Conservation (phyloP, 2,797 vertebrate species). For the Danio aesculapii region DNA sequence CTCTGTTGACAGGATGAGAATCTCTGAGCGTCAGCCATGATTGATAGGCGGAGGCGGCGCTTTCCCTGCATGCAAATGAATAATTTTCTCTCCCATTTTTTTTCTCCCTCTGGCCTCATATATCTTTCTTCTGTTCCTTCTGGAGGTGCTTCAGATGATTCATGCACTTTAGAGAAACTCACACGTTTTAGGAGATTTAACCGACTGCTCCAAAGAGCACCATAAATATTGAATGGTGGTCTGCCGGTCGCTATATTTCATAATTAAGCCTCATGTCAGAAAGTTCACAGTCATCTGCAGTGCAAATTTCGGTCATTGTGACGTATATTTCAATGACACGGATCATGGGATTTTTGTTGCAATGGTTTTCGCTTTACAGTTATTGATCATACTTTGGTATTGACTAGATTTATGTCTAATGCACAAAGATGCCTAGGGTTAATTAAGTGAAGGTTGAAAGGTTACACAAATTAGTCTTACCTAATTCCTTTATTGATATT, state of each 20-base stretch:
- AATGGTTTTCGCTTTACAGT: neutral
- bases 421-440: no score
- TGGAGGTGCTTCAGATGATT: constrained; percentile 61
- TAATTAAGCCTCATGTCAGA: constrained; percentile 48
- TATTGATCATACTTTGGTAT: neutral
- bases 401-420: no score
- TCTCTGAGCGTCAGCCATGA: constrained; percentile 1
- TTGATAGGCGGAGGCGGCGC: constrained; percentile 13
- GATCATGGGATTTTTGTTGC: neutral
- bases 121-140: constrained; percentile 54
- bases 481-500: no score
- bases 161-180: constrained; percentile 61
- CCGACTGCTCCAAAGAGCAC: constrained; percentile 48
- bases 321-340: neutral
- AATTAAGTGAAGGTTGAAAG: no score
- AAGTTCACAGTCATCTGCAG: constrained; percentile 21
- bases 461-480: no score
- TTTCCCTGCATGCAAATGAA: constrained; percentile 41
- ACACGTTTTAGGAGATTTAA: constrained; percentile 55
- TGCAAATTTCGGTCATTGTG: neutral
- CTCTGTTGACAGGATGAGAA: constrained; percentile 23
- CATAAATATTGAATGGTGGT: constrained; percentile 56
- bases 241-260: constrained; percentile 53
- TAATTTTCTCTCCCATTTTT: constrained; percentile 43
- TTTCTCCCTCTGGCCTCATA: constrained; percentile 28